phyloP scores from a whole-genome alignment of 2,888 invertebrate genomes.

The Erebia epiphron region DNA sequence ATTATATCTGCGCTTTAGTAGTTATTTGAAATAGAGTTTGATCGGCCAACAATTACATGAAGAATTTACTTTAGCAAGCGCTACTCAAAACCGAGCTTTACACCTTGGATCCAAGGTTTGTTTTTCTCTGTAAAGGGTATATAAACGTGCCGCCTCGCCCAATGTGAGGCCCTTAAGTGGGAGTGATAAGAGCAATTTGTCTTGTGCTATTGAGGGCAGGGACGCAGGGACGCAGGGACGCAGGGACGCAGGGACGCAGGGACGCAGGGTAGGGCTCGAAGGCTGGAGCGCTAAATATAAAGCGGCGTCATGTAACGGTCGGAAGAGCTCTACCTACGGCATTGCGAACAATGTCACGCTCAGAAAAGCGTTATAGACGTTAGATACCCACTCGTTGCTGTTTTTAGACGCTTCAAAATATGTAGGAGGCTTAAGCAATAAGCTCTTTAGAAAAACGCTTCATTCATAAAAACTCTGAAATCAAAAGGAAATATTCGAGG shows the following conservation, averaged over 20 bases:
- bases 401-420: no score
- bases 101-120: neutral
- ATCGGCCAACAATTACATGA: conserved; percentile 34
- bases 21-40: conserved; percentile 41
- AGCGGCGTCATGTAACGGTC: neutral
- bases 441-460: no score
- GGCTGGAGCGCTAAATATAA: neutral
- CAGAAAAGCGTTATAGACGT: no score
- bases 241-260: no score
- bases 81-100: conserved; percentile 23
- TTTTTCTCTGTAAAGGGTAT: neutral
- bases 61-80: conserved; percentile 21
- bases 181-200: conserved; percentile 46
- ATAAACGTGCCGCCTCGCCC: conserved; percentile 28
- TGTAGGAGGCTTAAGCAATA: no score
- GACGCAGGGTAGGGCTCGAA: neutral
- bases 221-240: no score
- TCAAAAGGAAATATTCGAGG: no score
- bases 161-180: conserved; percentile 40
- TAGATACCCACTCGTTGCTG: no score
- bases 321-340: neutral
- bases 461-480: no score
- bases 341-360: no score
- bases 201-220: conserved; percentile 40
- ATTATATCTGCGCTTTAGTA: conserved; percentile 33